Base-by-base conservation (phyloP, 2,113 vertebrate species). In the Rhinopomastus cyanomelas region DNA sequence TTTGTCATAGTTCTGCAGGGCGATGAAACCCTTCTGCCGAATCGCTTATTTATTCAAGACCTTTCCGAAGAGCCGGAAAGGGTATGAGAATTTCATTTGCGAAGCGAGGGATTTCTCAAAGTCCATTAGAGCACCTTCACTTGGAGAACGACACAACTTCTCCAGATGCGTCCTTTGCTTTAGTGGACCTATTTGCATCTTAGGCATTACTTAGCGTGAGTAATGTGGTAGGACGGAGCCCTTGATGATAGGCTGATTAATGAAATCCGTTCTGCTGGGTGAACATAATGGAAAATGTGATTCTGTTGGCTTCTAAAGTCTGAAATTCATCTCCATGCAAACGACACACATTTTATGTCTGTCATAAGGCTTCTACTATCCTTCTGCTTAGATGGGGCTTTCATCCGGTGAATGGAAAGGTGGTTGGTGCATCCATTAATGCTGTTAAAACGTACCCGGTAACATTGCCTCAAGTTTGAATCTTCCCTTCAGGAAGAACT, bases 251-350 rank as follows among this genome's bases (percentile, higher is more conserved):
- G 89, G 91, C 71, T 95, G 94, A 96, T 96, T 96, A 94, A 95
- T 96, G 92, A 96, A 95, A 91, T 93, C 90, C 90, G 88, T 95
- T 96, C 93, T 95, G 94, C 92, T 90, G 88, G 92, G 49, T 95
- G 95, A 95, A 52, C 94, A 88, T 96, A 94, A 96, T 93, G 95
- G 94, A 95, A 95, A 96, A 95, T 95, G 94, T 83, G 95, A 96
- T 95, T 90, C 95, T 87, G 62, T 94, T 94, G 93, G 86, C 86
- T 94, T 95, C 88, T 55, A 71, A 88, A 92, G 88, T 79, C 88
- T 95, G 88, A 94, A 95, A 96, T 96, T 88, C 93, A 95, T 95
- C 94, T 94, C 90, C 93, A 76, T 94, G 93, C 92, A 94, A 91
- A 90, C 83, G 90, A 94, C 90, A 86, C 75, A 59, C 59, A 11